Percentiles rank a stretch among this genome's conserved stretches.
Evolutionary conservation across 2,113 vertebrate species (phyloP).

Genomic region (Halcyon senegalensis): DNA sequence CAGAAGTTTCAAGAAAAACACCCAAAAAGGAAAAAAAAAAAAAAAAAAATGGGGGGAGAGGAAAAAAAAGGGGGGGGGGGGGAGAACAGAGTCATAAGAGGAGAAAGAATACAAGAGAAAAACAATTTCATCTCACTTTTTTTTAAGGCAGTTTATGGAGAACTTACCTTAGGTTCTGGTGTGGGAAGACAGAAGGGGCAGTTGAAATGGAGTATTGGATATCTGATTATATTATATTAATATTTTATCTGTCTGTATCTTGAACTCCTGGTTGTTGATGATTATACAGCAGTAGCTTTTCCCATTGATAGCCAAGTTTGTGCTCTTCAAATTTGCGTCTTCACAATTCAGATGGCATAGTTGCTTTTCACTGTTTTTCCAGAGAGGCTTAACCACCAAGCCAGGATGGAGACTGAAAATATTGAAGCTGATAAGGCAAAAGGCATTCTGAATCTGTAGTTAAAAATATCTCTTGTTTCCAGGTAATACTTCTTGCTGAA

Average conservation of each 20-base stretch:
- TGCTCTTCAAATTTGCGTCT: background rate
- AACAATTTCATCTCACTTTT: background rate
- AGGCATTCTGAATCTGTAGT: background rate
- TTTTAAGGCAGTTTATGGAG: background rate
- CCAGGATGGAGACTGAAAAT: background rate
- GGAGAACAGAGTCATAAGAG: background rate
- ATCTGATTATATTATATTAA: background rate
- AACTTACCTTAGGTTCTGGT: background rate
- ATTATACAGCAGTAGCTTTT: constrained; percentile 2
- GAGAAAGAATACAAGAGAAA: background rate
- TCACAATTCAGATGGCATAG: background rate
- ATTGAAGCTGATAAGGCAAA: background rate
- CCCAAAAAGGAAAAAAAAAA: background rate
- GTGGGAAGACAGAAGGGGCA: background rate
- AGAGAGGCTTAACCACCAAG: background rate
- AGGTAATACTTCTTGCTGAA: background rate
- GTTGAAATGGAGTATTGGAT: background rate
- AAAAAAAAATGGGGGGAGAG: background rate
- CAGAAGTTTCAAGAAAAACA: background rate
- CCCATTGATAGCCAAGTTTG: background rate
- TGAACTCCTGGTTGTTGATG: background rate
- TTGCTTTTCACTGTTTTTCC: background rate
- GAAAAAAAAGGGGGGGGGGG: background rate
- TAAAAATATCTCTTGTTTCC: constrained; percentile 33
- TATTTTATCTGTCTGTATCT: background rate